These are phyloP conservation scores for Oscarella lobularis DNA, from an alignment of 37 sponge, comb jelly and placozoan genomes.

Conservation along the genomic window DNA sequence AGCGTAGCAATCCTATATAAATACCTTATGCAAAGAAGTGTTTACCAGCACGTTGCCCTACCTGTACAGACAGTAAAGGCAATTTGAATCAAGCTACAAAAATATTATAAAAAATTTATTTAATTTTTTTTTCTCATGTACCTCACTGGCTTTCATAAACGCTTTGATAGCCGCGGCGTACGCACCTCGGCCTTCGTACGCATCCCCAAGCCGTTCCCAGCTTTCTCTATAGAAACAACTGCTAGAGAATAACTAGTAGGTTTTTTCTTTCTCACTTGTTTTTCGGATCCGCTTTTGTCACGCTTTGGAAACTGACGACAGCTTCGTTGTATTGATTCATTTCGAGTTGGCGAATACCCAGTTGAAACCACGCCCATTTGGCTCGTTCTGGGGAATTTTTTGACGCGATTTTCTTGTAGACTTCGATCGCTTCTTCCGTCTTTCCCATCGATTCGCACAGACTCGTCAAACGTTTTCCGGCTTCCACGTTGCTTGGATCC, in stretches of 20 bases:
- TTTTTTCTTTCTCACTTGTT: background rate
- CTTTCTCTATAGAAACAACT: slow-evolving; percentile 13
- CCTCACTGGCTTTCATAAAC: slow-evolving; percentile 51
- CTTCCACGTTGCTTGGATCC: slow-evolving; percentile 20
- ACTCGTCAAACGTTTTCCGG: slow-evolving; percentile 34
- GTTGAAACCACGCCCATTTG: slow-evolving; percentile 52
- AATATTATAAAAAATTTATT: background rate
- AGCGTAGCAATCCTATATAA: slow-evolving; percentile 52
- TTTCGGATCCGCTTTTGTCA: background rate
- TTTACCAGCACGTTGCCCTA: too few relatives aligned
- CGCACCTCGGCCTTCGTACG: slow-evolving; percentile 62
- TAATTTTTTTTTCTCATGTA: slow-evolving; percentile 1
- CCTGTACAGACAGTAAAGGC: slow-evolving; percentile 48
- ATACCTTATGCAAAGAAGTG: too few relatives aligned
- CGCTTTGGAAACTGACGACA: slow-evolving; percentile 14
- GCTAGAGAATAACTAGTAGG: background rate
- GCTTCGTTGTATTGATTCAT: slow-evolving; percentile 33
- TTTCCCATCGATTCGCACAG: slow-evolving; percentile 12
- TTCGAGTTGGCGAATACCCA: slow-evolving; percentile 47
- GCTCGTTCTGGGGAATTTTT: background rate
- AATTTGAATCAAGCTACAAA: slow-evolving; percentile 34
- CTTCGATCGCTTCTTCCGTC: slow-evolving; percentile 14
- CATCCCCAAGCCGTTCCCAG: slow-evolving; percentile 82
- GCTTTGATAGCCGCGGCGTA: slow-evolving; percentile 52
- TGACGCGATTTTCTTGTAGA: slow-evolving; percentile 12